Conservation (phyloP, 2,113 vertebrate genomes). For the Scolopax mira region DNA sequence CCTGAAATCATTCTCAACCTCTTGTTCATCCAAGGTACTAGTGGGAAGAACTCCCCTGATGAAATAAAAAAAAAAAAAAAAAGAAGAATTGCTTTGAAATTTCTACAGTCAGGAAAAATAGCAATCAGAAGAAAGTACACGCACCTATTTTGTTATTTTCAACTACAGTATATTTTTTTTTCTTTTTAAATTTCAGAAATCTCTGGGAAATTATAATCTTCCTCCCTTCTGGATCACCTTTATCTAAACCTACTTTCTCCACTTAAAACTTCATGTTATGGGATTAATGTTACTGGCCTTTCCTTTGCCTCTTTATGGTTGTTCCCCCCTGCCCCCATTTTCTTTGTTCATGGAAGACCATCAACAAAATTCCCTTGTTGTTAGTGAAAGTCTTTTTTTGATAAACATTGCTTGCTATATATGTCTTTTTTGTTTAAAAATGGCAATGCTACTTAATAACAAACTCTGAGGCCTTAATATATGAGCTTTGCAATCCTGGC, state of each 20-base stretch:
- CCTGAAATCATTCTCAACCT: not conserved
- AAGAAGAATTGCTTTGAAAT: not conserved
- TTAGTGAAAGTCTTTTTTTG: constrained; percentile 28
- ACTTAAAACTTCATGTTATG: not conserved
- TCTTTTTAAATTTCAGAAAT: not conserved
- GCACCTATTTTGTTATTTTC: not conserved
- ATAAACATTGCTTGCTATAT: constrained; percentile 43
- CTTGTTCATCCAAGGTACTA: not conserved
- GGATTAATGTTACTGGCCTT: not conserved
- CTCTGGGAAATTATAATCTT: not conserved
- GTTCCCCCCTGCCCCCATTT: not conserved
- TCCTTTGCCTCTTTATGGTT: not conserved
- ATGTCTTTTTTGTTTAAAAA: constrained; percentile 61
- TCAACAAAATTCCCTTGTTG: constrained; percentile 25
- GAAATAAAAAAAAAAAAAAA: not conserved
- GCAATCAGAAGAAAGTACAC: not conserved
- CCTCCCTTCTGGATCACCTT: not conserved
- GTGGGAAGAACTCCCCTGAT: not conserved
- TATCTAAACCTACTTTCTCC: not conserved
- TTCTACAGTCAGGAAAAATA: not conserved
- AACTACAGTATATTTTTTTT: not conserved
- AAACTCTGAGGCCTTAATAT: constrained; percentile 32
- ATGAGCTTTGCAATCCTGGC: not conserved
- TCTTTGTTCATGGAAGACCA: constrained; percentile 15
- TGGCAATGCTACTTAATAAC: constrained; percentile 56